phyloP scores from a whole-genome alignment of 2,888 invertebrate genomes.

The Amorpha juglandis region DNA sequence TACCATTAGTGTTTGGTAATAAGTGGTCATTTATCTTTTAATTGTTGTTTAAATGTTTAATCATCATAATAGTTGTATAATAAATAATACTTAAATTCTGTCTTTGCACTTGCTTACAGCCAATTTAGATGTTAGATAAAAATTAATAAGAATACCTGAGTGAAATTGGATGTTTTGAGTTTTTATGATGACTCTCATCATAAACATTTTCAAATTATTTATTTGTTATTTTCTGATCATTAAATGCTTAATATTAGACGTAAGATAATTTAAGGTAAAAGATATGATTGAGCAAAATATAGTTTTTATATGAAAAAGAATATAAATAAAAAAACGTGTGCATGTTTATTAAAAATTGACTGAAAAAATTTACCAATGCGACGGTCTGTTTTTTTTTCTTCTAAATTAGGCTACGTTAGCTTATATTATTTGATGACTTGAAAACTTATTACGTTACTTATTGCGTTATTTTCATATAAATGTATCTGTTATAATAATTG shows the following conservation, averaged over 20 bases:
- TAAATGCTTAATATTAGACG: slow-evolving; percentile 11
- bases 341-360: background rate
- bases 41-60: background rate
- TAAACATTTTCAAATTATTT: background rate
- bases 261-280: background rate
- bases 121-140: background rate
- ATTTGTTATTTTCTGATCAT: background rate
- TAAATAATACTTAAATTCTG: background rate
- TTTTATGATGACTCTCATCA: too few species aligned
- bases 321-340: background rate
- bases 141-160: background rate
- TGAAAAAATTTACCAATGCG: background rate
- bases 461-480: background rate
- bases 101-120: too few species aligned
- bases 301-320: slow-evolving; percentile 8
- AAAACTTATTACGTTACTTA: background rate
- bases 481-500: background rate
- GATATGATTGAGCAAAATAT: background rate
- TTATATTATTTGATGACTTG: too few species aligned
- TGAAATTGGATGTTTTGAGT: background rate
- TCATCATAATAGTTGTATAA: background rate
- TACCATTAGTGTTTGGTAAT: background rate
- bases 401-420: too few species aligned
- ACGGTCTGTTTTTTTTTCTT: too few species aligned
- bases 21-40: background rate